Base-by-base conservation (phyloP, 2,888 invertebrate genomes). In the Byasa hedistus region DNA sequence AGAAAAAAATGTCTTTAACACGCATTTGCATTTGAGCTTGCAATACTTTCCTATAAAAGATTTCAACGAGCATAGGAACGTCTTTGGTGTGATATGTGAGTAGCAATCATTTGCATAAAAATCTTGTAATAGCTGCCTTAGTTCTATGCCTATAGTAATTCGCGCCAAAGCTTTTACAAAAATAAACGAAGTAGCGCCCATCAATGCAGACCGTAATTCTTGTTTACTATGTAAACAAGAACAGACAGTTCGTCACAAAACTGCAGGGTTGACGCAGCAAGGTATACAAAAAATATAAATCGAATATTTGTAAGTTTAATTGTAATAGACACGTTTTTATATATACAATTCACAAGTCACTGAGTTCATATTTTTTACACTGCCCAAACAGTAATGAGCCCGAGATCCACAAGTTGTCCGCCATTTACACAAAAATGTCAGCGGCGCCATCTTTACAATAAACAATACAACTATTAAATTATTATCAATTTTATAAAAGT, bases 221-320 rank as follows among this genome's bases (percentile, higher is more conserved):
- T 62, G 71, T 71, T 68, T 69, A 69, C 61, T 68, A 70, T 68
- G 68, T 71, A 69, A 70, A 71, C 68, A 69, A 70, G 61, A 68
- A 69, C 66, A 63, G 61, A 54, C 61, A 44, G 15, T 44, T 19
- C 44, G 44, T 17, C 32, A 4, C 44, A 17, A 44, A 44, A 4
- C 12, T 44, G 17, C 19, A 44, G 44, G 19, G 19, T 44, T 19
- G 44, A 19, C n/a, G n/a, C n/a, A 10, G 32, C 32, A 32, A 32
- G 7, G 10, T 32, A 32, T 7, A 32, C 8, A 7, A 32, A 32
- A 32, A 32, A 32, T 7, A 32, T 32, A 32, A 32, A 32, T 32
- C 32, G 10, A 10, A 7, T 32, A 7, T n/a, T n/a, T n/a, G n/a
- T n/a, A n/a, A n/a, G n/a, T n/a, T n/a, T n/a, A n/a, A n/a, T n/a